Evolutionary conservation across 2,888 invertebrate genomes (phyloP).

Genomic region (Eilema depressum): DNA sequence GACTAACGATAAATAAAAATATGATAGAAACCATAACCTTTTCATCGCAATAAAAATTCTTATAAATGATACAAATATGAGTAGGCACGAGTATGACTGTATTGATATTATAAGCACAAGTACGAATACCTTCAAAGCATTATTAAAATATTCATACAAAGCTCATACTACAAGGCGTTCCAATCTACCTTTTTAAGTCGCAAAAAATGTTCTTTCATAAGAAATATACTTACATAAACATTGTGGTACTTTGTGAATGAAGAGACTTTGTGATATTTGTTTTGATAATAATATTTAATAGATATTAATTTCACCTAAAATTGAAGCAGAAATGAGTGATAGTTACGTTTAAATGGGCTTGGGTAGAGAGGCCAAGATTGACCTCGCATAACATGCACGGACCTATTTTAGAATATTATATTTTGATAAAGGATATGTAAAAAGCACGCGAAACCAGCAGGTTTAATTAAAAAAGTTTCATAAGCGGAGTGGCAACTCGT

Average conservation of each 20-base stretch:
- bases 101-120: background rate
- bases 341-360: background rate
- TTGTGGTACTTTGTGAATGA: background rate
- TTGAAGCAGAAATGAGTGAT: background rate
- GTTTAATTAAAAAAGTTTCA: too few species aligned
- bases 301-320: background rate
- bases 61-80: background rate
- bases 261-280: background rate
- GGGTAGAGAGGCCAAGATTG: background rate
- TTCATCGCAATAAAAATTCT: background rate
- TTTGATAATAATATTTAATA: background rate
- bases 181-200: background rate
- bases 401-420: background rate
- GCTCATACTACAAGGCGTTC: background rate
- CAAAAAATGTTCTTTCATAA: background rate
- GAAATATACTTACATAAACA: background rate
- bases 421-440: background rate
- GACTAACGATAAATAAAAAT: background rate
- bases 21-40: background rate
- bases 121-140: background rate
- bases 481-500: too few species aligned
- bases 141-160: constrained; percentile 1
- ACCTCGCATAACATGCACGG: background rate
- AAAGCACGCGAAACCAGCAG: too few species aligned
- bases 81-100: background rate